Percentiles rank a stretch among this genome's conserved stretches.
Conservation (phyloP, 2,797 vertebrate genomes). For the Scolopax rusticola region DNA sequence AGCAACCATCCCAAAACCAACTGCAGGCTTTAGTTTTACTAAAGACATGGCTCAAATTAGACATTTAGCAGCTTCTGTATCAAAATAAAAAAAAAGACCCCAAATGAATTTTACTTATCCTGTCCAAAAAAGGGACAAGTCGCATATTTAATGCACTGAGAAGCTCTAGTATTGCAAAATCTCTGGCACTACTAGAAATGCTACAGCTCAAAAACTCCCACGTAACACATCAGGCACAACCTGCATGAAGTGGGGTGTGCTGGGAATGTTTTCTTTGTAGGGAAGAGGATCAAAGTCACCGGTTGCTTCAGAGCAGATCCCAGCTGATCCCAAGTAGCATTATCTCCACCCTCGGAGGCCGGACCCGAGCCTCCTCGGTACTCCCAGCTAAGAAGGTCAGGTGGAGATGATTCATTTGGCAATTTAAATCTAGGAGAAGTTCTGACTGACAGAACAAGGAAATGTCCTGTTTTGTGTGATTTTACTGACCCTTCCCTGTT, state of each 20-base stretch:
- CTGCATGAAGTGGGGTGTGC: background rate
- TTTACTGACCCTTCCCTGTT: background rate
- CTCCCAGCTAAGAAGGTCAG: background rate
- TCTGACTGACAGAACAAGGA: background rate
- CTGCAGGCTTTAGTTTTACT: background rate
- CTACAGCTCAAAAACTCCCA: background rate
- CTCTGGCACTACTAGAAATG: background rate
- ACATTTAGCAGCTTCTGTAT: background rate
- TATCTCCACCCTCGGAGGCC: background rate
- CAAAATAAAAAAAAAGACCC: background rate
- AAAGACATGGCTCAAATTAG: background rate
- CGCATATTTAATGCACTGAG: background rate
- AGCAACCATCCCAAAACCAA: background rate
- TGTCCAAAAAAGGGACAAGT: background rate
- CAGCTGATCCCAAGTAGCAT: background rate
- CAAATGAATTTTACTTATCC: background rate
- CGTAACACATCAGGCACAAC: accelerated
- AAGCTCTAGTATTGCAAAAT: background rate
- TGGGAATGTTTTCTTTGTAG: background rate
- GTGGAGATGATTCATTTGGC: slow-evolving; percentile 29
- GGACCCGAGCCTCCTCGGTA: background rate
- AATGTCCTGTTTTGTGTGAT: background rate
- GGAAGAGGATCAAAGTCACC: background rate
- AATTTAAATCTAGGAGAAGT: background rate
- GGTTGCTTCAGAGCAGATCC: background rate